Base-by-base conservation (phyloP, 2,797 vertebrate species). In the Eurystomus glaucurus region DNA sequence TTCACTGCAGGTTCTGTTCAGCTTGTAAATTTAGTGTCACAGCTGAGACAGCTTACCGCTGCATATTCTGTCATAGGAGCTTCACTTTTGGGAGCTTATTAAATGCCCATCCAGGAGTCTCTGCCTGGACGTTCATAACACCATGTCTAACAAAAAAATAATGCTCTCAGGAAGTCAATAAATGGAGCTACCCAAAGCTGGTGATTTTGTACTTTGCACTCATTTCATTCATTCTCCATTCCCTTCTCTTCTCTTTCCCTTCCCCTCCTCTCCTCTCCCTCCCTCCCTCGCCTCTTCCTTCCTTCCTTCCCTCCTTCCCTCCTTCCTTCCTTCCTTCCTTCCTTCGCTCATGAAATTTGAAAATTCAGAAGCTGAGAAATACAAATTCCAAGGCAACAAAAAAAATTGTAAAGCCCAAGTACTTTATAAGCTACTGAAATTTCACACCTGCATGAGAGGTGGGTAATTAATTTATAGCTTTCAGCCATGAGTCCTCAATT, bases 21-120 rank as follows among this genome's bases (percentile, higher is more conserved):
- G 1, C 23, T 7, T 10, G 5, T 9, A 37, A 76, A 35, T 31
- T 3, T 13, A 23, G 14, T 19, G 25, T 46, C n/a, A 10, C n/a
- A 9, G 26, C 31, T 41, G 26, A 29, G 14, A 22, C 12, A 41
- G 17, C 0, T 1, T 10, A 28, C 29, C 19, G 4, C 1, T 12
- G n/a, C 6, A 5, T 1, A 14, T 18, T 21, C 60, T 9, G 23
- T 15, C 19, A 21, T 0, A 41, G 33, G 35, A 79, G 6, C 10
- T 76, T 8, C 8, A 4, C 23, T 26, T 61, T 11, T 1, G 9
- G 4, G 6, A 64, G 4, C 15, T 41, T 39, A 52, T 43, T 21
- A 23, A 72, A 54, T 15, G 15, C 6, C 9, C 23, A 55, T 12
- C 6, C 21, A 43, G 31, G 10, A 48, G 37, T 28, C 48, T 51